These are phyloP conservation scores for Andinoacara biseriatus DNA, from an alignment of 2,113 vertebrate species.

Conservation along the genomic window DNA sequence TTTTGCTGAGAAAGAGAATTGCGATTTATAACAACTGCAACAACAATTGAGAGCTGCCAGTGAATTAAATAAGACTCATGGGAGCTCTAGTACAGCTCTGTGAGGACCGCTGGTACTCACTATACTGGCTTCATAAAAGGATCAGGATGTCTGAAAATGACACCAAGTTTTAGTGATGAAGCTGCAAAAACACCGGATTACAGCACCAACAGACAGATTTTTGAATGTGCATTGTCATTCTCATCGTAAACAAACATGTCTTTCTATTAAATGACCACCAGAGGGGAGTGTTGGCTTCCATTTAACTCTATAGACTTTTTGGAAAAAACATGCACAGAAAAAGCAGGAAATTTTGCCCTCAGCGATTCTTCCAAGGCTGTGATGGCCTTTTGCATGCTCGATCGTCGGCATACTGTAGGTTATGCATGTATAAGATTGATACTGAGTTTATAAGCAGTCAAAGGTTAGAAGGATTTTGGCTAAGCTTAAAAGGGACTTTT, in stretches of 20 bases:
- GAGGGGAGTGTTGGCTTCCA: constrained; percentile 18
- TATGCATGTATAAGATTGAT: not conserved
- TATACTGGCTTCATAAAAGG: not conserved
- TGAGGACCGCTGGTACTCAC: not conserved
- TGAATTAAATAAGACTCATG: not conserved
- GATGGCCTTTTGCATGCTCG: not conserved
- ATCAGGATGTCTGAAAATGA: constrained; percentile 1
- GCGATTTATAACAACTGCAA: no score
- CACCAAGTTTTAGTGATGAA: not conserved
- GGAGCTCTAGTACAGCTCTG: not conserved
- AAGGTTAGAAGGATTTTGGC: not conserved
- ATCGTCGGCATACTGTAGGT: not conserved
- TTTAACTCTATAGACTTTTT: not conserved
- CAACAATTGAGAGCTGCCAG: not conserved
- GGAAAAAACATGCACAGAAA: not conserved
- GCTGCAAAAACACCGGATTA: constrained; percentile 9
- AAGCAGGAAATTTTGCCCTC: not conserved
- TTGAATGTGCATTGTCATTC: constrained; percentile 47
- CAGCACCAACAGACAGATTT: not conserved
- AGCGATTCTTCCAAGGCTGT: not conserved
- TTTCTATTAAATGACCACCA: not conserved
- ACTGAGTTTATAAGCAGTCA: not conserved
- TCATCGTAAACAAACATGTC: not conserved
- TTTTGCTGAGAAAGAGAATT: no score
- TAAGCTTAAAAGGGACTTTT: not conserved